Conservation (phyloP, 2,888 invertebrate genomes). For the Catocala fraxini region DNA sequence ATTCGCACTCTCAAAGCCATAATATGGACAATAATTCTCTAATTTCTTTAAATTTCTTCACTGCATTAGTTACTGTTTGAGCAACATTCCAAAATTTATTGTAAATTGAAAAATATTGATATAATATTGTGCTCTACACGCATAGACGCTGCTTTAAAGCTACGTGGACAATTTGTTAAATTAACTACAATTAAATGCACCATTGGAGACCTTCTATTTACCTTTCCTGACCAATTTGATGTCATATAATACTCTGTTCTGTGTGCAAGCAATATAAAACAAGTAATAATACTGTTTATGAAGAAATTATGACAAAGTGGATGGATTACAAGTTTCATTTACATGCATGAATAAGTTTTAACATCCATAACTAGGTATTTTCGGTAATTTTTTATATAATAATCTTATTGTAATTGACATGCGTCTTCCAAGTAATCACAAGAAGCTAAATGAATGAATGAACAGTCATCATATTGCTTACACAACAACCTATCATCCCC, state of each 20-base stretch:
- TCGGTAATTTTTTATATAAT: constrained; percentile 47
- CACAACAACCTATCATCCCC: constrained; percentile 64
- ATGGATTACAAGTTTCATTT: constrained; percentile 52
- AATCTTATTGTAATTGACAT: constrained; percentile 75
- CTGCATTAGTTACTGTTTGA: constrained; percentile 68
- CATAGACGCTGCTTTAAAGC: constrained; percentile 79
- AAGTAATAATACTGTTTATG: constrained; percentile 76
- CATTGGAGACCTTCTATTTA: constrained; percentile 71
- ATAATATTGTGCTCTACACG: constrained; percentile 79
- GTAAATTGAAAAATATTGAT: constrained; percentile 73
- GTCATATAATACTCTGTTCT: constrained; percentile 59
- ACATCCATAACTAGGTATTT: constrained; percentile 43
- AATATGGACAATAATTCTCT: constrained; percentile 75
- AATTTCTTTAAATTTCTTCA: constrained; percentile 61
- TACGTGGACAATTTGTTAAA: constrained; percentile 82
- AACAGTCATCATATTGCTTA: constrained; percentile 68
- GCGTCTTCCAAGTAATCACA: constrained; percentile 54
- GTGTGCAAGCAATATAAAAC: constrained; percentile 76
- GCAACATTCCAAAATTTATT: constrained; percentile 73
- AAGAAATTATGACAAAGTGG: constrained; percentile 62
- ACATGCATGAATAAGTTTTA: constrained; percentile 51
- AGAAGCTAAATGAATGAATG: constrained; percentile 38
- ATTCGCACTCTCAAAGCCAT: constrained; percentile 76
- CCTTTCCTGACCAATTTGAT: constrained; percentile 59
- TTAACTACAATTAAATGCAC: constrained; percentile 86